A percentile compares a stretch with the other conserved stretches of the same genome.
phyloP scores from a whole-genome alignment of 1,140 invertebrate species.

The Microplitis demolitor region DNA sequence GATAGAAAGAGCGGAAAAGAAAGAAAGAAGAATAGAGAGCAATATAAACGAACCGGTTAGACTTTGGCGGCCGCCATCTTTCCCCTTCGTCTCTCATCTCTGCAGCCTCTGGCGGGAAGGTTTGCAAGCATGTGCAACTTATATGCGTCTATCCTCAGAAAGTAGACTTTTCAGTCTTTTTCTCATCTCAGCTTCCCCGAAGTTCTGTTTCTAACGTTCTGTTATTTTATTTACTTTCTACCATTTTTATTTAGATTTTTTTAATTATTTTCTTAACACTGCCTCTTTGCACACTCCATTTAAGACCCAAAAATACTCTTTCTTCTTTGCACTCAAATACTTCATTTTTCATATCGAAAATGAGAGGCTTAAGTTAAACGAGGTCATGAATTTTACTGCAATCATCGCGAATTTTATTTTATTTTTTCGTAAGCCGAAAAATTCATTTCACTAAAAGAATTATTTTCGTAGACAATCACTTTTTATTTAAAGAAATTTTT shows the following conservation, averaged over 20 bases:
- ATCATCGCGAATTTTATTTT: background rate
- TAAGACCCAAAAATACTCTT: conserved; percentile 9
- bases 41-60: conserved; percentile 53
- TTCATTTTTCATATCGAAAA: background rate
- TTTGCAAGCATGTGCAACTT: conserved; percentile 5
- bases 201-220: background rate
- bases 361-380: background rate
- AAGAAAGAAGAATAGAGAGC: conserved; percentile 13
- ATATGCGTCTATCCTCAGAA: conserved; percentile 4
- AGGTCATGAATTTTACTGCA: background rate
- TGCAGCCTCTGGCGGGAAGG: conserved; percentile 22
- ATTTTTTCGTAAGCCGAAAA: background rate
- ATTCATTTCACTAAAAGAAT: background rate
- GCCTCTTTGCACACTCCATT: background rate
- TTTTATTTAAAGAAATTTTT: background rate
- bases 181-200: background rate
- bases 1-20: conserved; percentile 34
- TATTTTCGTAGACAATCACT: background rate
- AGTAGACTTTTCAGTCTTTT: background rate
- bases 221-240: background rate
- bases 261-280: background rate
- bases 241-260: background rate
- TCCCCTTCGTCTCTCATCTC: conserved; percentile 47
- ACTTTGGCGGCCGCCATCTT: conserved; percentile 58
- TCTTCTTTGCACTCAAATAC: background rate